Evolutionary conservation across 1,140 invertebrate genomes (phyloP).

Genomic region (Drosophila oshimai): DNA sequence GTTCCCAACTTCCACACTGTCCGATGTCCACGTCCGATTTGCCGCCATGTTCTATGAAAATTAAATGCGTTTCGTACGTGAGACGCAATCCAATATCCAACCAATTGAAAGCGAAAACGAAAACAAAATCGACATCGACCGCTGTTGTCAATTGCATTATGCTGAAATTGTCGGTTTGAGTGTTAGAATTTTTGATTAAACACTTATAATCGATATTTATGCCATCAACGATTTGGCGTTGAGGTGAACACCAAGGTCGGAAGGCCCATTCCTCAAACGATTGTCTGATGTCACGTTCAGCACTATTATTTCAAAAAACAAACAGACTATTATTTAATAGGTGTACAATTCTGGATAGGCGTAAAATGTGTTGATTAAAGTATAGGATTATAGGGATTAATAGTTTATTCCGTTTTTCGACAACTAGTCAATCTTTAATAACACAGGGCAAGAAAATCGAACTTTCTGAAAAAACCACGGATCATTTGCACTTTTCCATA

Average conservation of each 20-base stretch:
- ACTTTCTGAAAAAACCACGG: too few relatives aligned
- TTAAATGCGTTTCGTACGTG: conserved; percentile 74
- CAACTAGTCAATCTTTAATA: too few relatives aligned
- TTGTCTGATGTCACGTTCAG: conserved; percentile 16
- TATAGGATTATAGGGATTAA: too few relatives aligned
- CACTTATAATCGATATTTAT: conserved; percentile 76
- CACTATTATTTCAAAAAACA: neutral
- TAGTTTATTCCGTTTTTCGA: too few relatives aligned
- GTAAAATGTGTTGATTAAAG: too few relatives aligned
- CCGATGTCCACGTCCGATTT: conserved; percentile 61
- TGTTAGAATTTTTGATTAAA: conserved; percentile 75
- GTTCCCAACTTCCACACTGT: conserved; percentile 26
- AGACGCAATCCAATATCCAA: conserved; percentile 31
- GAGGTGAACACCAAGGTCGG: conserved; percentile 63
- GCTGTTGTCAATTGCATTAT: conserved; percentile 73
- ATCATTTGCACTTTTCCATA: too few relatives aligned
- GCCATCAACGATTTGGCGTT: conserved; percentile 54
- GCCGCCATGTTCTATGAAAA: conserved; percentile 76
- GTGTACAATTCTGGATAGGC: too few relatives aligned
- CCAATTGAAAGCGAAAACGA: conserved; percentile 41
- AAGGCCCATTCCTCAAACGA: conserved; percentile 3
- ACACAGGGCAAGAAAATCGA: too few relatives aligned
- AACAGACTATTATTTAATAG: neutral
- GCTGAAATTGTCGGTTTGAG: conserved; percentile 49
- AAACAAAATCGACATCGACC: conserved; percentile 8